These are phyloP conservation scores for Engraulis encrasicolus DNA, from an alignment of 2,113 vertebrate species.

Conservation along the genomic window DNA sequence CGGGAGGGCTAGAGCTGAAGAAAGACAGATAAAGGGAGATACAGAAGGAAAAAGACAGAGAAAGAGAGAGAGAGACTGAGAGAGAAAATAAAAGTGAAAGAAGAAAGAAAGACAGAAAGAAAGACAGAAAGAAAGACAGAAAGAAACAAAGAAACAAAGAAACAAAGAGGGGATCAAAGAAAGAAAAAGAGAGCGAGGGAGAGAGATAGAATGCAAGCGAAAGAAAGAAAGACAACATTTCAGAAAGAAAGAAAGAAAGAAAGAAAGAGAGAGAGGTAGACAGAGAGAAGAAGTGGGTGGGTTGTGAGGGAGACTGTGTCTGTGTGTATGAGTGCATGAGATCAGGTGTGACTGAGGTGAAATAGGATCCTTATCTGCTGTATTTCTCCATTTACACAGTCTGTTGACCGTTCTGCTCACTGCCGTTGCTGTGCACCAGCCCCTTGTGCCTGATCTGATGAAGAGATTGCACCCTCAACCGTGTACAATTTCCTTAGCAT, in stretches of 20 bases:
- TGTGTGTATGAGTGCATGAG: neutral
- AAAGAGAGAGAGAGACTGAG: neutral
- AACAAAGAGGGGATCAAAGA: too few relatives aligned
- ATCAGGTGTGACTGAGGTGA: neutral
- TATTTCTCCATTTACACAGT: neutral
- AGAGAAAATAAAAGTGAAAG: neutral
- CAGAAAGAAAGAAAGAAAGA: too few relatives aligned
- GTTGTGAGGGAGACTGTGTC: neutral
- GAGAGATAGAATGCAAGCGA: neutral
- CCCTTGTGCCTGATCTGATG: neutral
- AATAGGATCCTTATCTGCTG: neutral
- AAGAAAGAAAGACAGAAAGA: too few relatives aligned
- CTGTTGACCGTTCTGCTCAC: neutral
- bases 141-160: too few relatives aligned
- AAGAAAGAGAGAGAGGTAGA: too few relatives aligned
- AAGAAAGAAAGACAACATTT: too few relatives aligned
- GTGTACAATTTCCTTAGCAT: neutral
- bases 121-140: too few relatives aligned
- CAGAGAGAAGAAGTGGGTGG: too few relatives aligned
- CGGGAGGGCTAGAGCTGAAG: neutral
- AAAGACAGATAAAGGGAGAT: neutral
- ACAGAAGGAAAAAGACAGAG: neutral
- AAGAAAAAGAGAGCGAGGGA: neutral
- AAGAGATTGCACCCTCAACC: neutral
- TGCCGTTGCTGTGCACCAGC: neutral